Percentiles rank a stretch among this genome's conserved stretches.
Evolutionary conservation across 2,888 invertebrate genomes (phyloP).

Genomic region (Thecocarcelia acutangulata): DNA sequence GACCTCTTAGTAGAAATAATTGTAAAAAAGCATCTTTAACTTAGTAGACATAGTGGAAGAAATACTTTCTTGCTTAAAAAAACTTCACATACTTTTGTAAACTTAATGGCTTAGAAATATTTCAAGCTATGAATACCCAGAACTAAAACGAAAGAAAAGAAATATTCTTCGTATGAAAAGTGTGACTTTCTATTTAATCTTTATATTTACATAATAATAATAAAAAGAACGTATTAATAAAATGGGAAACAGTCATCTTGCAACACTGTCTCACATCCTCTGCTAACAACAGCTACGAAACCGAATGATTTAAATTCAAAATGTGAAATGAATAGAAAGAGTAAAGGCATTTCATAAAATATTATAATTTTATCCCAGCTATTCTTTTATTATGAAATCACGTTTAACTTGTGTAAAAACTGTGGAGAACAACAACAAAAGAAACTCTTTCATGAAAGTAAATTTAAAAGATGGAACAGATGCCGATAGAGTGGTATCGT

Average conservation of each 20-base stretch:
- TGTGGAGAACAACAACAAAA: conserved; percentile 27
- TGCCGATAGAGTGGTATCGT: conserved; percentile 31
- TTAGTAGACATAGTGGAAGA: background rate
- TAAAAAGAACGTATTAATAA: conserved; percentile 50
- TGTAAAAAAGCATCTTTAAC: conserved; percentile 22
- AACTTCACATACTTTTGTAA: conserved; percentile 45
- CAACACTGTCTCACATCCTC: background rate
- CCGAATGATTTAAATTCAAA: conserved; percentile 36
- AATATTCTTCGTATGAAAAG: background rate
- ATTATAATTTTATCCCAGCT: conserved; percentile 21
- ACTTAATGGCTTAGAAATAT: conserved; percentile 46
- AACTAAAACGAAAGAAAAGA: background rate
- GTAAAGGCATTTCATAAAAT: conserved; percentile 41
- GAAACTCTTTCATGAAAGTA: conserved; percentile 27
- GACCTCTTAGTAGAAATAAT: conserved; percentile 23
- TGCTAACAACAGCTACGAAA: background rate
- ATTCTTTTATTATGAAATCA: conserved; percentile 14
- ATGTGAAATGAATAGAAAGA: conserved; percentile 1
- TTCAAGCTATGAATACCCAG: conserved; percentile 13
- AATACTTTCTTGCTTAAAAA: conserved; percentile 7
- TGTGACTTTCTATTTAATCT: conserved; percentile 45
- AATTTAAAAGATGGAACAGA: conserved; percentile 45
- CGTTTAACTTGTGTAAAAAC: conserved; percentile 38
- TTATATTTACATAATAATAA: conserved; percentile 61
- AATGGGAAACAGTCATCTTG: conserved; percentile 32